Percentiles rank a stretch among this genome's conserved stretches.
Evolutionary conservation across 2,797 vertebrate species (phyloP).

Genomic region (Eleutherodactylus coqui): DNA sequence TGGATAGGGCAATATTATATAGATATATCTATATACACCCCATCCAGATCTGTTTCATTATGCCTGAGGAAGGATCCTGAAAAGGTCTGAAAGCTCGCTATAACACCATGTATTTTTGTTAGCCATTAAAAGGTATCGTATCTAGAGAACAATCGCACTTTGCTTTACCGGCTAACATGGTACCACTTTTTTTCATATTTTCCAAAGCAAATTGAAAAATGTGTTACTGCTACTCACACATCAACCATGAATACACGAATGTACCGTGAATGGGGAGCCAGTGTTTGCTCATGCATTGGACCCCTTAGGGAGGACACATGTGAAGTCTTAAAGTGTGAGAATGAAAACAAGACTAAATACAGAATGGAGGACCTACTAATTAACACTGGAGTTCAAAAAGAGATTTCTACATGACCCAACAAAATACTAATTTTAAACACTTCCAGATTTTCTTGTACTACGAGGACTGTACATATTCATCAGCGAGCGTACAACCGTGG

Average conservation of each 20-base stretch:
- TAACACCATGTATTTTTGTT: too few species aligned
- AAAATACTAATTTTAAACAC: conserved; percentile 1
- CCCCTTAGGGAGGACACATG: background rate
- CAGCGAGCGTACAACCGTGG: background rate
- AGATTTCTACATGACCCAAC: background rate
- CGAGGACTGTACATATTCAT: background rate
- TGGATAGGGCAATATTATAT: too few species aligned
- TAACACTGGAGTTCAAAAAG: background rate
- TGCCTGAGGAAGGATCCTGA: too few species aligned
- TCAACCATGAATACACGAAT: background rate
- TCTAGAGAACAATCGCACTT: too few species aligned
- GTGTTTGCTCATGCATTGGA: background rate
- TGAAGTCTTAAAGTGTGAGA: background rate
- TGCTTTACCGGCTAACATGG: too few species aligned
- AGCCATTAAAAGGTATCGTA: too few species aligned
- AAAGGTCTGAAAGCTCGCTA: too few species aligned
- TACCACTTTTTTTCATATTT: too few species aligned
- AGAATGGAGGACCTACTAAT: background rate
- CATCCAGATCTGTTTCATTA: too few species aligned
- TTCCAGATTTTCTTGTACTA: background rate
- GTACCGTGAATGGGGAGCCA: background rate
- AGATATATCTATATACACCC: too few species aligned
- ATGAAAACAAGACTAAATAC: background rate
- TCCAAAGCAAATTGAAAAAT: background rate
- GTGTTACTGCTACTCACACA: background rate